These are phyloP conservation scores for Paracentrotus lividus DNA, from an alignment of 53 echinoderm and acorn worm species.

Conservation along the genomic window DNA sequence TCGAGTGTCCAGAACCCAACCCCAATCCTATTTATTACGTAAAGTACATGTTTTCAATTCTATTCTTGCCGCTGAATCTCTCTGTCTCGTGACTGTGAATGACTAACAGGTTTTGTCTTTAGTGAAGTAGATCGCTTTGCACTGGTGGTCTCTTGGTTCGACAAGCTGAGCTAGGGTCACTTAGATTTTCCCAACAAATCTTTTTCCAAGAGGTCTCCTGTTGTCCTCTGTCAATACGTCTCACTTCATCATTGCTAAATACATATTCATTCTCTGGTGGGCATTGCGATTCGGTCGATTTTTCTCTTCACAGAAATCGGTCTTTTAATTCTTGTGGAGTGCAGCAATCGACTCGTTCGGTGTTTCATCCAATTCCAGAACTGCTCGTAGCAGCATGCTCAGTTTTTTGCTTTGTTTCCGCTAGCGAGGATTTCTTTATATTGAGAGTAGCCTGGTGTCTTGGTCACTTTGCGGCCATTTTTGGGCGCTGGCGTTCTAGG, in stretches of 20 bases:
- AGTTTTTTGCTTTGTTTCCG: conserved; percentile 87
- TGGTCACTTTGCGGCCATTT: conserved; percentile 70
- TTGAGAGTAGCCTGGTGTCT: conserved; percentile 68
- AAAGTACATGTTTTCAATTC: conserved; percentile 97
- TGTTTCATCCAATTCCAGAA: conserved; percentile 91
- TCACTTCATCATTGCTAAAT: conserved; percentile 96
- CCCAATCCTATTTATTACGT: too few species aligned
- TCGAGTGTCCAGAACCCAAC: too few species aligned
- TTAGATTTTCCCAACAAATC: conserved; percentile 66
- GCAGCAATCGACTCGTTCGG: conserved; percentile 78
- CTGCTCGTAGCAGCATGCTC: conserved; percentile 90
- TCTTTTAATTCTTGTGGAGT: conserved; percentile 73
- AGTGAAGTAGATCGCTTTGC: background rate
- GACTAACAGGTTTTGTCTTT: conserved; percentile 73
- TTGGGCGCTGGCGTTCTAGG: conserved; percentile 72
- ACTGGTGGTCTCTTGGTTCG: background rate
- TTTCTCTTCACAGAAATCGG: conserved; percentile 72
- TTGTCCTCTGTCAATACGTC: conserved; percentile 92
- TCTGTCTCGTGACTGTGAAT: conserved; percentile 85
- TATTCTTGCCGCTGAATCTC: conserved; percentile 92
- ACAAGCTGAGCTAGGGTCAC: background rate
- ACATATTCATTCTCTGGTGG: conserved; percentile 97
- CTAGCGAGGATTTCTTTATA: conserved; percentile 58
- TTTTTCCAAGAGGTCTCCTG: conserved; percentile 85
- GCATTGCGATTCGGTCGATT: conserved; percentile 70